Conservation (phyloP, 2,113 vertebrate species). For the Oenanthe melanoleuca region DNA sequence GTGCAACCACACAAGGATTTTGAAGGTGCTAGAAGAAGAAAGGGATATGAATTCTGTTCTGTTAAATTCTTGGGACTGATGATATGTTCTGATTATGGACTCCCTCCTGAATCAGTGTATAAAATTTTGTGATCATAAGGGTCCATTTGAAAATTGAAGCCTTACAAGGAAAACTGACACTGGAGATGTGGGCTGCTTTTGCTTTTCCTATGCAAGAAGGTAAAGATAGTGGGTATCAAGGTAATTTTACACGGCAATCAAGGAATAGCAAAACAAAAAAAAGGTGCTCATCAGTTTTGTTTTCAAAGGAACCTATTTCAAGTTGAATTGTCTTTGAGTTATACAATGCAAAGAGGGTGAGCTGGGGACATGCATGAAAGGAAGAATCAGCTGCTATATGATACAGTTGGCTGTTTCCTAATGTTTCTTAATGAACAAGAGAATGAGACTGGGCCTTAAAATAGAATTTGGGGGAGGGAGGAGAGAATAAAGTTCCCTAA, state of each 20-base stretch:
- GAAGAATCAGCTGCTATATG: background rate
- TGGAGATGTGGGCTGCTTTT: background rate
- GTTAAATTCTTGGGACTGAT: background rate
- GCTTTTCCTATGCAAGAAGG: background rate
- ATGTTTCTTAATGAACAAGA: conserved; percentile 59
- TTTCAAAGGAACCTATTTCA: conserved; percentile 5
- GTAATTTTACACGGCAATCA: background rate
- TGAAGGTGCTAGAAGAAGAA: background rate
- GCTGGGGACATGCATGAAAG: conserved; percentile 11
- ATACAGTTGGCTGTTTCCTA: conserved; percentile 1
- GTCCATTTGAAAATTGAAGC: background rate
- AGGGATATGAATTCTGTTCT: background rate
- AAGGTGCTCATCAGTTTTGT: background rate
- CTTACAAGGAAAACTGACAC: background rate
- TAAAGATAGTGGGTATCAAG: background rate
- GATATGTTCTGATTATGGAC: background rate
- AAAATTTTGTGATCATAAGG: background rate
- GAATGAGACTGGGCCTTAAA: conserved; percentile 15
- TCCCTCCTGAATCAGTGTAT: background rate
- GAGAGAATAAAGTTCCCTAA: conserved; percentile 35
- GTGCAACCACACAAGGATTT: background rate
- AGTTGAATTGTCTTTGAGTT: conserved; percentile 21
- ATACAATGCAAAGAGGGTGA: background rate
- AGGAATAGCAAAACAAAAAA: background rate
- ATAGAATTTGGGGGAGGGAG: conserved; percentile 41